Conservation (phyloP, 2,888 invertebrate species). For the Eristalis arbustorum region DNA sequence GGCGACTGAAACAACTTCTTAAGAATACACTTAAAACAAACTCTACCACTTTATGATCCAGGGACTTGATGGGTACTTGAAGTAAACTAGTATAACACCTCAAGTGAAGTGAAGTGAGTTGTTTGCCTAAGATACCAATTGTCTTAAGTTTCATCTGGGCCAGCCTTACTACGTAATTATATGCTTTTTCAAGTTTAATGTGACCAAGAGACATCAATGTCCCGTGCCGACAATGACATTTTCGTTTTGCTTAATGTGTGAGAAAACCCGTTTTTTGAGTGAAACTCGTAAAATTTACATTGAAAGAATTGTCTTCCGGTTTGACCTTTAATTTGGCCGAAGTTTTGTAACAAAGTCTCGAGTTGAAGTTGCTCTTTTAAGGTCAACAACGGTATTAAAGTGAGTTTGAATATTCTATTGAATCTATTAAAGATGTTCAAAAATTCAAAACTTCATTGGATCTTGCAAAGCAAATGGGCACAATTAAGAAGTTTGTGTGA, state of each 20-base stretch:
- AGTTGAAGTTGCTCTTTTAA: background rate
- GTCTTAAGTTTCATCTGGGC: background rate
- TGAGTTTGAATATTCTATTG: background rate
- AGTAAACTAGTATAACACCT: background rate
- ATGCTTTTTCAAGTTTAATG: background rate
- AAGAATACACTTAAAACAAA: background rate
- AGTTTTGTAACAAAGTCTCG: background rate
- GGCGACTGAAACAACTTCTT: background rate
- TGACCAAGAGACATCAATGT: background rate
- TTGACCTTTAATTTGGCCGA: background rate
- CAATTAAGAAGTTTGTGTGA: background rate
- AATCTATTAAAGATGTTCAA: background rate
- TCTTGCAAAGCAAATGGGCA: background rate
- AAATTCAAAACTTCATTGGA: background rate
- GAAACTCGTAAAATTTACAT: background rate
- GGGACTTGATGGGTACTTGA: background rate
- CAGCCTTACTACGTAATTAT: background rate
- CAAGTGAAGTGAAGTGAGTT: background rate
- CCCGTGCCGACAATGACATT: background rate
- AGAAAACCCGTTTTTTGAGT: slow-evolving; percentile 6
- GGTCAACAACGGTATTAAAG: background rate
- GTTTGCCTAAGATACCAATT: background rate
- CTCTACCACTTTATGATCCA: background rate
- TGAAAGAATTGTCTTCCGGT: slow-evolving; percentile 23
- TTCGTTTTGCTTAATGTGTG: slow-evolving; percentile 13